Evolutionary conservation across 1,140 invertebrate species (phyloP).

Genomic region (Nebria ingens): DNA sequence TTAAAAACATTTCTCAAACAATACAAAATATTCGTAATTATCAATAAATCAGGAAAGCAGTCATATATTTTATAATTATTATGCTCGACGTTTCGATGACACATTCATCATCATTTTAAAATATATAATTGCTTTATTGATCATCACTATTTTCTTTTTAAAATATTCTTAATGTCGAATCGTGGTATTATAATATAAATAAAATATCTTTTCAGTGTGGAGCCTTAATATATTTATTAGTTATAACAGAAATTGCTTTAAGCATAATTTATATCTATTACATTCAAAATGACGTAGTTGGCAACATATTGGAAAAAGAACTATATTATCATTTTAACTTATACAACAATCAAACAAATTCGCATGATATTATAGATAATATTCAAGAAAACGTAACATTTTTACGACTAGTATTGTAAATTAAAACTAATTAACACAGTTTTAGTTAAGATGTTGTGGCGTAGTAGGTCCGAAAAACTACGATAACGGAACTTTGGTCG

Average conservation of each 20-base stretch:
- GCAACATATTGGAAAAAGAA: background rate
- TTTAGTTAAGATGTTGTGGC: background rate
- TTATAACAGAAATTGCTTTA: background rate
- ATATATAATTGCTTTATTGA: too few relatives aligned
- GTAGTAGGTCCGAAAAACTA: background rate
- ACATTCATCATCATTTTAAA: too few relatives aligned
- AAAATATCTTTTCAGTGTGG: constrained; percentile 1
- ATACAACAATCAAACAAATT: background rate
- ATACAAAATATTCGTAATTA: too few relatives aligned
- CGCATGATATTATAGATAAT: background rate
- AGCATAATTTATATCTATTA: background rate
- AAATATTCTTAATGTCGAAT: too few relatives aligned
- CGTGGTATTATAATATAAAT: too few relatives aligned
- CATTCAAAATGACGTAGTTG: background rate
- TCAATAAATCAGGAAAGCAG: too few relatives aligned
- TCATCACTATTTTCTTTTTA: too few relatives aligned
- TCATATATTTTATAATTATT: too few relatives aligned
- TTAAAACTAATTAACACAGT: background rate
- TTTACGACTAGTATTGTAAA: background rate
- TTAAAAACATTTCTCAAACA: background rate
- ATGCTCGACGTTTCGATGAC: too few relatives aligned
- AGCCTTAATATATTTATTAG: background rate
- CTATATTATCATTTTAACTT: background rate
- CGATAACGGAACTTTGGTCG: background rate
- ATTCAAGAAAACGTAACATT: background rate